These are phyloP conservation scores for Scelioninae gen. 2 DNA, from an alignment of 2,888 invertebrate genomes.

Conservation along the genomic window DNA sequence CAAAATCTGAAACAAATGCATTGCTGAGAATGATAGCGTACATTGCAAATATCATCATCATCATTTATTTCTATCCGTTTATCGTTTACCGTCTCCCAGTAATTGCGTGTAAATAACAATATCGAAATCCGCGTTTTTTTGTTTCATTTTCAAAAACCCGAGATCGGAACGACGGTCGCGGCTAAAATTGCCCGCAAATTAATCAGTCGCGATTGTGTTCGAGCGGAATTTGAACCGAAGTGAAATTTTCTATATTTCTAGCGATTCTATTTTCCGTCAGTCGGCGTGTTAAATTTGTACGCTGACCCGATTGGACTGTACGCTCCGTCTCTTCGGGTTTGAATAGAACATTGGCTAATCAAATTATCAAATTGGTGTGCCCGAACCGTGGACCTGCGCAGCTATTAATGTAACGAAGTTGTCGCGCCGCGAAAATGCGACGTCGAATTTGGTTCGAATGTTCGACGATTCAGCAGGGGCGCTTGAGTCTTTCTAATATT, in stretches of 20 bases:
- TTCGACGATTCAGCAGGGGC: neutral
- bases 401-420: slow-evolving; percentile 35
- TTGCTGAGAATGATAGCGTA: too few species aligned
- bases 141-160: too few species aligned
- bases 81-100: too few species aligned
- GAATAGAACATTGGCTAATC: slow-evolving; percentile 49
- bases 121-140: too few species aligned
- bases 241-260: slow-evolving; percentile 46
- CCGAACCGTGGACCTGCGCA: slow-evolving; percentile 6
- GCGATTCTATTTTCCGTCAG: slow-evolving; percentile 49
- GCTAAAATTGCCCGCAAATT: slow-evolving; percentile 3
- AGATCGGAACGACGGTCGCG: too few species aligned
- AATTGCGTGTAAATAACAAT: too few species aligned
- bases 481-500: slow-evolving; percentile 13
- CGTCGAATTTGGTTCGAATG: neutral
- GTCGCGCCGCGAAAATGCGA: slow-evolving; percentile 28
- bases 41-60: too few species aligned
- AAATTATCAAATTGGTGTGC: slow-evolving; percentile 46
- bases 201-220: slow-evolving; percentile 11
- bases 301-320: slow-evolving; percentile 50
- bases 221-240: slow-evolving; percentile 14
- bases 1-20: too few species aligned
- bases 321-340: slow-evolving; percentile 43
- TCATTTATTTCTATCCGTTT: too few species aligned
- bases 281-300: slow-evolving; percentile 50